These are phyloP conservation scores for Bradynema listronoti DNA, from an alignment of 1,140 invertebrate species.

Conservation along the genomic window DNA sequence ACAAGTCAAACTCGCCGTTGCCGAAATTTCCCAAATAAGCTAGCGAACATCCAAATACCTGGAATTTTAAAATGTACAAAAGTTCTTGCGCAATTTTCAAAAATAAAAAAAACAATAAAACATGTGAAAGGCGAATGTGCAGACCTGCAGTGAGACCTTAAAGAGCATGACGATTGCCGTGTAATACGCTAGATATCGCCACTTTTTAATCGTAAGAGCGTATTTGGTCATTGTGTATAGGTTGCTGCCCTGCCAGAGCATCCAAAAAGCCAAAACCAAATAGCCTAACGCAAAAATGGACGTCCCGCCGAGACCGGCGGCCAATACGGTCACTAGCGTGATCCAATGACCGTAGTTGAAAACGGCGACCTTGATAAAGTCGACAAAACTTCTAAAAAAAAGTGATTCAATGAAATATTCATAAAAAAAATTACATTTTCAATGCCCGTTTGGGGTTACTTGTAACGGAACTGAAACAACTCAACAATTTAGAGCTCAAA, in stretches of 20 bases:
- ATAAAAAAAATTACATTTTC: conserved; percentile 15
- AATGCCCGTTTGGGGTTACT: too few species aligned
- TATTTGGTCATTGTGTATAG: conserved; percentile 51
- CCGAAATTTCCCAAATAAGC: neutral
- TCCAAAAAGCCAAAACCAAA: conserved; percentile 51
- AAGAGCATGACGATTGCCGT: conserved; percentile 45
- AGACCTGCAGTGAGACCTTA: conserved; percentile 52
- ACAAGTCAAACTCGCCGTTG: neutral
- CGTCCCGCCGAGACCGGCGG: conserved; percentile 54
- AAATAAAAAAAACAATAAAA: too few species aligned
- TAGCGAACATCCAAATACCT: neutral
- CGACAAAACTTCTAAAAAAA: conserved; percentile 49
- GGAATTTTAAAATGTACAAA: too few species aligned
- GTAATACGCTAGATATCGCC: conserved; percentile 48
- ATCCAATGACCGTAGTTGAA: conserved; percentile 57
- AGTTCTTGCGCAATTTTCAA: conserved; percentile 3
- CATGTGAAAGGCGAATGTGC: neutral
- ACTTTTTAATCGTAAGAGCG: conserved; percentile 36
- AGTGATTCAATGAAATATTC: conserved; percentile 7
- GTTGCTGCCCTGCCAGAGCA: conserved; percentile 57
- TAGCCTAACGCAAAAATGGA: conserved; percentile 56
- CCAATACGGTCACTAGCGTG: conserved; percentile 49
- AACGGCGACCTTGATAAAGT: conserved; percentile 48
- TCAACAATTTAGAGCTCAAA: too few species aligned
- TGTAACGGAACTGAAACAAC: too few species aligned